Percentiles rank a stretch among this genome's conserved stretches.
Conservation (phyloP, 2,888 invertebrate genomes). For the Capitulum mitella region DNA sequence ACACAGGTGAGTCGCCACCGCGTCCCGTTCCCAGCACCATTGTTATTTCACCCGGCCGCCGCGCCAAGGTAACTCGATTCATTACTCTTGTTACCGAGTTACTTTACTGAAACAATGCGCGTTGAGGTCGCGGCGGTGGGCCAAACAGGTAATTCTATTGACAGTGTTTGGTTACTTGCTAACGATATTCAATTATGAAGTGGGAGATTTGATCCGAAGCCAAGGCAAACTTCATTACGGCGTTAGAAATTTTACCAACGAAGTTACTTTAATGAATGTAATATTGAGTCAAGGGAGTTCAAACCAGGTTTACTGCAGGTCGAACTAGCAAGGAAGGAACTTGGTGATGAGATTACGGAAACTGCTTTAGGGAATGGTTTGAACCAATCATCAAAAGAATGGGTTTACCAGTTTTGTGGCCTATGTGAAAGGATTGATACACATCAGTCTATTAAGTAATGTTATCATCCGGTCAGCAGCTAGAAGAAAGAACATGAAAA, state of each 20-base stretch:
- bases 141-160: constrained; percentile 3
- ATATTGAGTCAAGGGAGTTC: not conserved
- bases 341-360: not conserved
- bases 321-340: not conserved
- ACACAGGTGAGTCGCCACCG: not conserved
- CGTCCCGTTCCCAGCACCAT: constrained; percentile 25
- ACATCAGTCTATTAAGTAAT: too few relatives aligned
- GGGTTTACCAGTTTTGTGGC: too few relatives aligned
- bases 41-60: not conserved
- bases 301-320: not conserved
- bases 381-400: too few relatives aligned
- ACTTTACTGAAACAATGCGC: constrained; percentile 3
- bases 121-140: not conserved
- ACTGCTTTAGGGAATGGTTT: too few relatives aligned
- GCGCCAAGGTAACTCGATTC: constrained; percentile 1
- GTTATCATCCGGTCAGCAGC: too few relatives aligned
- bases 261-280: constrained; percentile 16
- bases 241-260: not conserved
- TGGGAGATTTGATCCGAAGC: constrained; percentile 5
- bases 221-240: not conserved
- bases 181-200: constrained; percentile 23
- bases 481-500: too few relatives aligned
- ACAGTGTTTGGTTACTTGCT: constrained; percentile 1
- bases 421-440: too few relatives aligned
- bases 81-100: constrained; percentile 20